Conservation (phyloP, 2,113 vertebrate species). For the Poicephalus gulielmi region DNA sequence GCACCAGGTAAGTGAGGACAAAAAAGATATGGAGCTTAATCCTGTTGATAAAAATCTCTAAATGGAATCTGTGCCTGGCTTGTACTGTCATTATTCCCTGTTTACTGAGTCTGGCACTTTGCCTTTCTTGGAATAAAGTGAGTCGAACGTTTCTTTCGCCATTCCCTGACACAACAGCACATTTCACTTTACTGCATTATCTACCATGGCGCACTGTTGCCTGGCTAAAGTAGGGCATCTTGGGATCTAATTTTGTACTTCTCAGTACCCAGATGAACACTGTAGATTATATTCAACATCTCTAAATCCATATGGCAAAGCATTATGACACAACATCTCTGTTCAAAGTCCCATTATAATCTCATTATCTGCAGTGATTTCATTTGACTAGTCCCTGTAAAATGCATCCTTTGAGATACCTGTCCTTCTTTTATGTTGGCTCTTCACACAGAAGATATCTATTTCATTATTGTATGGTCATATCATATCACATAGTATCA, state of each 20-base stretch:
- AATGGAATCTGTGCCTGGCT: neutral
- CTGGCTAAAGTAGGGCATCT: constrained; percentile 4
- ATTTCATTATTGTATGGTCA: neutral
- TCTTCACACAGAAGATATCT: neutral
- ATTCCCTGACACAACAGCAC: neutral
- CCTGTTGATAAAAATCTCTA: neutral
- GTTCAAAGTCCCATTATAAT: constrained; percentile 10
- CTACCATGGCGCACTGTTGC: neutral
- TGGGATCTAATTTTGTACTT: constrained; percentile 26
- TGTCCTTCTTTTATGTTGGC: neutral
- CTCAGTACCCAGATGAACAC: neutral
- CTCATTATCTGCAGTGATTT: constrained; percentile 37
- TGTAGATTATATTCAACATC: constrained; percentile 9
- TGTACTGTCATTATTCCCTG: neutral
- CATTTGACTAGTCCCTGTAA: neutral
- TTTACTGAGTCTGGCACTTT: neutral
- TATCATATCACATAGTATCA: neutral
- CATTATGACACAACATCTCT: constrained; percentile 6
- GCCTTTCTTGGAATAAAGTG: neutral
- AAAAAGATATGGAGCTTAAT: neutral
- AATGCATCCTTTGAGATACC: neutral
- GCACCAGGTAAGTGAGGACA: neutral
- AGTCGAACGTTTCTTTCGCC: neutral
- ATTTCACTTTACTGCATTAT: neutral
- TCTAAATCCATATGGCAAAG: neutral